Conservation (phyloP, 2,797 vertebrate species). For the Clarias laeviceps region DNA sequence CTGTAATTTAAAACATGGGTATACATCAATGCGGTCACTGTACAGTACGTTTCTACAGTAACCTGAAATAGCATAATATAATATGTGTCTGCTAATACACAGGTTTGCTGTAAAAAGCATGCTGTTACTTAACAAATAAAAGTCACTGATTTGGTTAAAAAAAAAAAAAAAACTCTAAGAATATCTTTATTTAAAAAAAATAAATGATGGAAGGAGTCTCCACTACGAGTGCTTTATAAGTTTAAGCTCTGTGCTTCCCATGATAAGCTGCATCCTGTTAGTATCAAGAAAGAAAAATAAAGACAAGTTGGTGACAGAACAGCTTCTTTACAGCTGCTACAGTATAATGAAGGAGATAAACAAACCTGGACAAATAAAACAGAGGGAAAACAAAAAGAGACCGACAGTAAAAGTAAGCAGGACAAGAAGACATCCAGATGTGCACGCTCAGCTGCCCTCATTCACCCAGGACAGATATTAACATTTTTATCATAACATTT, state of each 20-base stretch:
- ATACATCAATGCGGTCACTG: neutral
- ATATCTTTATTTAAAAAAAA: neutral
- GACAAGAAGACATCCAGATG: neutral
- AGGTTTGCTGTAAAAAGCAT: neutral
- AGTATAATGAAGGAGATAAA: neutral
- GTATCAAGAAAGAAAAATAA: neutral
- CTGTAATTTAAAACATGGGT: neutral
- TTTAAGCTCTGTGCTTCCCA: neutral
- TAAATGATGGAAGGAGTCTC: neutral
- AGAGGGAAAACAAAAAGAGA: neutral
- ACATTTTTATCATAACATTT: conserved; percentile 39
- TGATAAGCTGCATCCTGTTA: neutral
- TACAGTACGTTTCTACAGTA: neutral
- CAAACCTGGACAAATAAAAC: neutral
- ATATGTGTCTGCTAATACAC: neutral
- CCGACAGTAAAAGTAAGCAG: neutral
- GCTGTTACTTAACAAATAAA: neutral
- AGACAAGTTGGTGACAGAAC: neutral
- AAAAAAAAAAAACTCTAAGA: neutral
- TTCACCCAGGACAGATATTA: neutral
- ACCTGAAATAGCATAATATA: neutral
- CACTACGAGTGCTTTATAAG: neutral
- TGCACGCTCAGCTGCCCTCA: neutral
- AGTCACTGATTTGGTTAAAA: neutral
- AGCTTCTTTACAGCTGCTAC: neutral